A percentile compares a stretch with the other conserved stretches of the same genome.
Evolutionary conservation across 2,113 vertebrate genomes (phyloP).

Genomic region (Riparia riparia): DNA sequence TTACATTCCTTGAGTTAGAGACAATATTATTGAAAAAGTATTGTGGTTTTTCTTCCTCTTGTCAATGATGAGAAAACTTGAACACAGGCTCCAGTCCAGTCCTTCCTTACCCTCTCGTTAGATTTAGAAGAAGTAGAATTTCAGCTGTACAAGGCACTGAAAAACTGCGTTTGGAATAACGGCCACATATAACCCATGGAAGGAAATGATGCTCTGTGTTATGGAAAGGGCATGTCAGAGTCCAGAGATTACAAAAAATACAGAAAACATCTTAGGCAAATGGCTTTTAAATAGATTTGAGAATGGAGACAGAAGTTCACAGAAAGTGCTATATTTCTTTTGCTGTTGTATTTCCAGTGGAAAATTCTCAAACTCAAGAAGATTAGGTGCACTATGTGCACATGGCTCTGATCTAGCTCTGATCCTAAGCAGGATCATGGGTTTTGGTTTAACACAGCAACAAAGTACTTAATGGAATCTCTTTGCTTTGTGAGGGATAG

Average conservation of each 20-base stretch:
- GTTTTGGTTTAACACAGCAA: not conserved
- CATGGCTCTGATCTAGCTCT: not conserved
- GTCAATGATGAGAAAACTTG: not conserved
- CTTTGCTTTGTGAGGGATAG: not conserved
- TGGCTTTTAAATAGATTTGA: not conserved
- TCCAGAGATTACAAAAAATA: not conserved
- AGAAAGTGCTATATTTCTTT: not conserved
- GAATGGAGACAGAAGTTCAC: not conserved
- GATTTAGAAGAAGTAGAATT: not conserved
- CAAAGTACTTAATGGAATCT: not conserved
- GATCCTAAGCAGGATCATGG: not conserved
- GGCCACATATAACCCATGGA: not conserved
- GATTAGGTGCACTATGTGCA: not conserved
- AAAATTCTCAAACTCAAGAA: not conserved
- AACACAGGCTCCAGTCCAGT: not conserved
- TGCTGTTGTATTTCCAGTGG: not conserved
- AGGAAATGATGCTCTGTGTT: not conserved
- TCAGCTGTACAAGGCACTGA: not conserved
- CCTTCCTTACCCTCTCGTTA: not conserved
- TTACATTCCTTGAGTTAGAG: not conserved
- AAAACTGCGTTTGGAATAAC: not conserved
- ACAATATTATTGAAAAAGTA: not conserved
- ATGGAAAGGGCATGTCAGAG: not conserved
- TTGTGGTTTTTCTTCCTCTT: accelerated
- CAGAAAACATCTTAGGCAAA: not conserved